Base-by-base conservation (phyloP, 2,113 vertebrate genomes). In the Calidris pygmaea region DNA sequence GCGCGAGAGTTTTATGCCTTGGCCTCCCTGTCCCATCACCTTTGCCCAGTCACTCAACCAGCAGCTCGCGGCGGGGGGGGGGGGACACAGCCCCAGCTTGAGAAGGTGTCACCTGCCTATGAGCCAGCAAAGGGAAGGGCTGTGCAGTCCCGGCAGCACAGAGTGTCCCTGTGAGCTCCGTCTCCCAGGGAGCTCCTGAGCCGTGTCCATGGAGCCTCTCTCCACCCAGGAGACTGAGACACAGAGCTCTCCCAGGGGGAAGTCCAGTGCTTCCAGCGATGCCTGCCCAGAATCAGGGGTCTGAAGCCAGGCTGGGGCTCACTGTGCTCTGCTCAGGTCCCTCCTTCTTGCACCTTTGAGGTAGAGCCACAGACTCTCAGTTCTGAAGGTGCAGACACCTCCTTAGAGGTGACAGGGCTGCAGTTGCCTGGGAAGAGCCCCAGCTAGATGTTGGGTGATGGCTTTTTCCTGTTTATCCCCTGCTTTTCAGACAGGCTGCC, bases 291-390 rank as follows among this genome's bases (percentile, higher is more conserved):
- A 39, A 79, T 32, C 9, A 27, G n/a, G 13, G 32, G 39, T 10
- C 8, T 43, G 41, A 60, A 60, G 47, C 65, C 37, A 87, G 27
- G 7, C 56, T 67, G 37, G 43, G 55, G 13, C 41, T 71, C 0
- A 0, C 65, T 50, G 37, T 4, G 13, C 34, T 1, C 0, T 32
- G 37, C 47, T 82, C 3, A 5, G 14, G 21, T 50, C 75, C 24
- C 35, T 77, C 43, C 50, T 82, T 18, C 48, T 65, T 26, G 27
- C 13, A 45, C 37, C 32, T 55, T 19, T 59, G 39, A 59, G 6
- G 30, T 3, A 59, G 32, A 62, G 37, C 29, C 5, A 2, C 26
- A 21, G 26, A 29, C 3, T 39, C 22, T 37, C 2, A 5, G 29
- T 55, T 55, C 34, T 27, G 35, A 83, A 88, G 41, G 55, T 66